Evolutionary conservation across 2,113 vertebrate species (phyloP).

Genomic region (Limanda limanda): DNA sequence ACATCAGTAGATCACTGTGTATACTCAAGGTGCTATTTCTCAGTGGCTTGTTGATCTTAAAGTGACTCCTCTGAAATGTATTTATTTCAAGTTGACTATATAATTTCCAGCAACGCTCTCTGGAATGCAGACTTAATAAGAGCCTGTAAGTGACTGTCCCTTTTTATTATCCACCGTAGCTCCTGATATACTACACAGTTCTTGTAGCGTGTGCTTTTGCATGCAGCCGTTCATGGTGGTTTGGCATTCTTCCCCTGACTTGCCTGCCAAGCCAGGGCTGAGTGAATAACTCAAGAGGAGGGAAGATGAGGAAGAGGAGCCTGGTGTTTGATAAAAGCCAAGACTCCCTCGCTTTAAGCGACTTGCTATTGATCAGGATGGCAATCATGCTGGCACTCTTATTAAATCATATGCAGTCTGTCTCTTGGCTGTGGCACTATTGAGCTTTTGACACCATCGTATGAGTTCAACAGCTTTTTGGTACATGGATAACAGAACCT

Average conservation of each 20-base stretch:
- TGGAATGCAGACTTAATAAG: background rate
- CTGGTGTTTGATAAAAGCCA: conserved; percentile 56
- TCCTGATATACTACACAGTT: background rate
- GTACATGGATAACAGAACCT: conserved; percentile 43
- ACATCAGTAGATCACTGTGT: background rate
- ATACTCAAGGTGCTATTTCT: background rate
- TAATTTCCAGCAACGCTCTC: background rate
- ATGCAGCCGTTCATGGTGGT: conserved; percentile 30
- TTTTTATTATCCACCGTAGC: conserved; percentile 23
- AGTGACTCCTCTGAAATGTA: background rate
- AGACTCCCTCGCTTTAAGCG: conserved; percentile 56
- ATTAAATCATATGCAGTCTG: conserved; percentile 67
- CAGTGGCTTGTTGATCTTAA: conserved; percentile 13
- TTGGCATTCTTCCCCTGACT: conserved; percentile 27
- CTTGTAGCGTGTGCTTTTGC: conserved; percentile 2
- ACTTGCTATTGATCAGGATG: conserved; percentile 69
- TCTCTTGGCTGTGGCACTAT: conserved; percentile 53
- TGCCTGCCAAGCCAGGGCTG: conserved; percentile 19
- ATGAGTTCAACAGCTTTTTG: conserved; percentile 46
- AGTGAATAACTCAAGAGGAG: conserved; percentile 23
- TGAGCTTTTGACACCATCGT: conserved; percentile 56
- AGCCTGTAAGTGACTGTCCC: conserved; percentile 14
- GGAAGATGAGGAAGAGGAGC: conserved; percentile 23
- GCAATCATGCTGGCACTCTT: conserved; percentile 60
- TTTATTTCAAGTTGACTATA: background rate